A percentile compares a stretch with the other conserved stretches of the same genome.
These are phyloP conservation scores for Galeopterus variegatus DNA, from an alignment of 2,113 vertebrate genomes.

Conservation along the genomic window DNA sequence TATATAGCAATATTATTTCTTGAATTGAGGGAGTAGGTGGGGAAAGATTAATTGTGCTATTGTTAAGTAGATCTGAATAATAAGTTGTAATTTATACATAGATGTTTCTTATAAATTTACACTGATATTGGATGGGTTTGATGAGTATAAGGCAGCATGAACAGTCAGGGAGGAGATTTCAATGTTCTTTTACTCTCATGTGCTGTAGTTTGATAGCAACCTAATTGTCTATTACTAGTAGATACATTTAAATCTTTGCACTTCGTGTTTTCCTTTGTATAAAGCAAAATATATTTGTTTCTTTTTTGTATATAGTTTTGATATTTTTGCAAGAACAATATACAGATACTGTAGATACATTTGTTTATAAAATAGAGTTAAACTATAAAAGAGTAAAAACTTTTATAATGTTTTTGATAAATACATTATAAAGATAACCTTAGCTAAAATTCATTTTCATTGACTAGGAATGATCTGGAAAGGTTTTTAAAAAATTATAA, in stretches of 20 bases:
- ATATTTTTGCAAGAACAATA: slow-evolving; percentile 37
- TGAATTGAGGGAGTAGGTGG: slow-evolving; percentile 50
- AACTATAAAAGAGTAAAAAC: slow-evolving; percentile 23
- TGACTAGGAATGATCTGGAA: slow-evolving; percentile 30
- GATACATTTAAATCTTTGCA: background rate
- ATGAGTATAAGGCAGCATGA: background rate
- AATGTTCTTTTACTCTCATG: background rate
- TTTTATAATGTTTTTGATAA: slow-evolving; percentile 59
- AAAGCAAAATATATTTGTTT: background rate
- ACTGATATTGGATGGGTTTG: background rate
- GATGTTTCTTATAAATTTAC: background rate
- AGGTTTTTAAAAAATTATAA: background rate
- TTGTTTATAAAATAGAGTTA: slow-evolving; percentile 62
- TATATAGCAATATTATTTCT: slow-evolving; percentile 5
- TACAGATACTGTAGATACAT: background rate
- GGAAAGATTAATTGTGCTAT: slow-evolving; percentile 49
- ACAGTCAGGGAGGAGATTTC: background rate
- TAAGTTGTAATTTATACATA: background rate
- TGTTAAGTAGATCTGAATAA: slow-evolving; percentile 46
- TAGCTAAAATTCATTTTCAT: slow-evolving; percentile 54
- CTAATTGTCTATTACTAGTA: slow-evolving; percentile 31
- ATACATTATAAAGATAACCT: slow-evolving; percentile 20
- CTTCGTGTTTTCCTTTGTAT: slow-evolving; percentile 55
- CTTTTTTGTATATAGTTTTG: slow-evolving; percentile 8
- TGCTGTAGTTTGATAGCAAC: background rate